Evolutionary conservation across 2,797 vertebrate species (phyloP).

Genomic region (Helarctos malayanus): DNA sequence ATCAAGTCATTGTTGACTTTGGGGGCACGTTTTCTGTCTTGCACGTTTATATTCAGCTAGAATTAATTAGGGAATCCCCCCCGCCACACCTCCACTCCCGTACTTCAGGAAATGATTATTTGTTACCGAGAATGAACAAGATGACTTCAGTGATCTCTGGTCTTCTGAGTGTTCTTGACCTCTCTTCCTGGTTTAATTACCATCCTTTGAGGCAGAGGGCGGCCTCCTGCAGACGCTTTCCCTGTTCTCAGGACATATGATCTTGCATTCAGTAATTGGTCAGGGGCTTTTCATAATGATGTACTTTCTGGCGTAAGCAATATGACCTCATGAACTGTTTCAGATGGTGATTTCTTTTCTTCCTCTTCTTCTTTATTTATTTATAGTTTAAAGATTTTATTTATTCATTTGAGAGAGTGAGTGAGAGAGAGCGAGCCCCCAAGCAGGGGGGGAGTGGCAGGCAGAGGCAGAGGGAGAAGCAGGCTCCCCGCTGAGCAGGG

Average conservation of each 20-base stretch:
- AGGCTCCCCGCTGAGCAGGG: no score
- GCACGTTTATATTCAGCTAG: not conserved
- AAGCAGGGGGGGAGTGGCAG: no score
- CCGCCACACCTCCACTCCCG: rapidly evolving
- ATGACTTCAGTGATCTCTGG: not conserved
- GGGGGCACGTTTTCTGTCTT: not conserved
- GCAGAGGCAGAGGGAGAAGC: no score
- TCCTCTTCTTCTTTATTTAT: no score
- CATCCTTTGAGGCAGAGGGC: not conserved
- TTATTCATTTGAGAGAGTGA: no score
- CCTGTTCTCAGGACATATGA: no score
- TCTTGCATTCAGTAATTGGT: not conserved
- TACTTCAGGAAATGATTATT: no score
- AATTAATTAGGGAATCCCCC: not conserved
- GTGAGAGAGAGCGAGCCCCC: no score
- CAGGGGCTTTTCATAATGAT: not conserved
- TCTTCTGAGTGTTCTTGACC: not conserved
- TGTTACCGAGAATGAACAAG: not conserved
- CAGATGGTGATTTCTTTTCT: not conserved
- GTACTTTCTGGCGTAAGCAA: not conserved
- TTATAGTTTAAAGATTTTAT: no score
- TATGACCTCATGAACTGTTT: not conserved
- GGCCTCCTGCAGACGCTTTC: rapidly evolving
- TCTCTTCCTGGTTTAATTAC: not conserved
- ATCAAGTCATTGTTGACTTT: not conserved